These are phyloP conservation scores for Orchestia grillus DNA, from an alignment of 1,140 invertebrate genomes.

Conservation along the genomic window DNA sequence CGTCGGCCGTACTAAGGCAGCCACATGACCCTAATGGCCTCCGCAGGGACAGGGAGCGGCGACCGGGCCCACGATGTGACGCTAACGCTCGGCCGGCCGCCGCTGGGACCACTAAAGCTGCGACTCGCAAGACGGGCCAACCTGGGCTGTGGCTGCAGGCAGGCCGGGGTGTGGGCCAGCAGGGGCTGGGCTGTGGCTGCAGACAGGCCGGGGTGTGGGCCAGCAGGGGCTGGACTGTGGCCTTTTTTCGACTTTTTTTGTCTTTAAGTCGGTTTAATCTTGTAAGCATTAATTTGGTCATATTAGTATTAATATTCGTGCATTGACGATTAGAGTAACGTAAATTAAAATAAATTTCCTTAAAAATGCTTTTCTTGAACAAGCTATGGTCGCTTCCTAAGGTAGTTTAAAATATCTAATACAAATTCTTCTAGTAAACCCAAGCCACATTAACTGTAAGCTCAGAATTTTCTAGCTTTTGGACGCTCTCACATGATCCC, in stretches of 20 bases:
- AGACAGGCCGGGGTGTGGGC: neutral
- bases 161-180: neutral
- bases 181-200: neutral
- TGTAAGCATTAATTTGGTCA: too few species aligned
- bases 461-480: neutral
- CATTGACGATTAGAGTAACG: neutral
- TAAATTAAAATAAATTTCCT: too few species aligned
- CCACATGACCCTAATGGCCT: neutral
- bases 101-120: neutral
- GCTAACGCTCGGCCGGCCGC: neutral
- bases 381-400: neutral
- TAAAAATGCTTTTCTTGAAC: too few species aligned
- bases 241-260: too few species aligned
- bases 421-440: neutral
- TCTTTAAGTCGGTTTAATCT: too few species aligned
- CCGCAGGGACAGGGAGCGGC: neutral
- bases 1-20: neutral
- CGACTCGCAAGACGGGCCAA: neutral
- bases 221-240: too few species aligned
- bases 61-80: neutral
- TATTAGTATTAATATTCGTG: neutral
- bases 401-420: neutral
- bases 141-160: too few species aligned
- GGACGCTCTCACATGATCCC: neutral
- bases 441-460: neutral